These are phyloP conservation scores for Coilia nasus DNA, from an alignment of 2,797 vertebrate species.

Conservation along the genomic window DNA sequence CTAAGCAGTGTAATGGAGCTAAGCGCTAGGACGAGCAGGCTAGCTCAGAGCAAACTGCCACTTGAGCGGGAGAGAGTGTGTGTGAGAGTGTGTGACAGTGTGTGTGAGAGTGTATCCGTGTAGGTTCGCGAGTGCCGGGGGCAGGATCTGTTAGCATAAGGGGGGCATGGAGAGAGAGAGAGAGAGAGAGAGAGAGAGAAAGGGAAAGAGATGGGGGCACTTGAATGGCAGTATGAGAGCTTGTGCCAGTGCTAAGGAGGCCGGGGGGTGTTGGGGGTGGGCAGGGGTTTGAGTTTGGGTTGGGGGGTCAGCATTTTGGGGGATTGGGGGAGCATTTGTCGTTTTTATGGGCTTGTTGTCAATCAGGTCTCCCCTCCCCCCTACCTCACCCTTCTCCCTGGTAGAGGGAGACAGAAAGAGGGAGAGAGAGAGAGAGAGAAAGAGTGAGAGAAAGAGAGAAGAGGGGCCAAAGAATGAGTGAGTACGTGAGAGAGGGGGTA, in stretches of 20 bases:
- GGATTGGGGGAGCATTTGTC: background rate
- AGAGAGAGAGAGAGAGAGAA: too few species aligned
- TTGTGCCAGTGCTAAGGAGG: background rate
- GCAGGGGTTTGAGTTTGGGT: too few species aligned
- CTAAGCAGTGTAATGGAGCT: background rate
- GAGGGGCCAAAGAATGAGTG: conserved; percentile 30
- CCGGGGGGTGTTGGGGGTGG: background rate
- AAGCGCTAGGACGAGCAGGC: background rate
- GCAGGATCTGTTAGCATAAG: conserved; percentile 4
- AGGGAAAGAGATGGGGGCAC: too few species aligned
- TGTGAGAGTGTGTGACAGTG: too few species aligned
- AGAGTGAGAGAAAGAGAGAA: background rate
- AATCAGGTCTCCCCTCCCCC: background rate
- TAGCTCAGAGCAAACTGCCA: background rate
- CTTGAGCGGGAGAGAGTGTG: background rate
- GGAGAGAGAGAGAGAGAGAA: background rate
- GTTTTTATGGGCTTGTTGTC: conserved; percentile 8
- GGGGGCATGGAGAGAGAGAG: background rate
- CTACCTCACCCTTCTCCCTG: background rate
- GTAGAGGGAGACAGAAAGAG: background rate
- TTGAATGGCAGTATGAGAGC: conserved; percentile 11
- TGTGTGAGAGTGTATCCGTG: background rate
- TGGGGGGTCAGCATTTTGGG: too few species aligned
- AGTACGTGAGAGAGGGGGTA: conserved; percentile 25
- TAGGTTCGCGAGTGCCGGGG: background rate